phyloP scores from a whole-genome alignment of 2,113 vertebrate genomes.

The Setophaga petechia region DNA sequence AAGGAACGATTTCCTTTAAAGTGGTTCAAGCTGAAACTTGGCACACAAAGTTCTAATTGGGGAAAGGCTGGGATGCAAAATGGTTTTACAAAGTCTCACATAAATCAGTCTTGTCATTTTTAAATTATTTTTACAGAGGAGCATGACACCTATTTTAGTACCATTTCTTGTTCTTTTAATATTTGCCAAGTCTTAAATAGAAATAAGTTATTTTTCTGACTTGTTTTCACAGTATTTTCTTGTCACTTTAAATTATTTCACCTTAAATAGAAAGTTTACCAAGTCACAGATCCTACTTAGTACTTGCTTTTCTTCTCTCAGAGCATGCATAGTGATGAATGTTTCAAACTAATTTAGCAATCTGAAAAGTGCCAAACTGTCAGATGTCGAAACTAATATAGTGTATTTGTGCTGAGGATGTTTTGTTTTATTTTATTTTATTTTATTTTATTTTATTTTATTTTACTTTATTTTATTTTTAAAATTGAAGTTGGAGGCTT shows the following conservation, averaged over 20 bases:
- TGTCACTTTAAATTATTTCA: slow-evolving; percentile 22
- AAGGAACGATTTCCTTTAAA: background rate
- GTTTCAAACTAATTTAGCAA: slow-evolving; percentile 4
- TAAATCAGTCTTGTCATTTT: slow-evolving; percentile 9
- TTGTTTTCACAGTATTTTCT: slow-evolving; percentile 36
- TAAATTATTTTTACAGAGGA: slow-evolving; percentile 13
- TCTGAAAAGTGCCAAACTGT: background rate
- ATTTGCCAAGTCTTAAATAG: background rate
- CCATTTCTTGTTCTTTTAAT: background rate
- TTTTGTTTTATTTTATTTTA: background rate
- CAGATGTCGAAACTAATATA: background rate
- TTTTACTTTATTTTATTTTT: background rate
- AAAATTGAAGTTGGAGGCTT: slow-evolving; percentile 7
- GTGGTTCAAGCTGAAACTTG: background rate
- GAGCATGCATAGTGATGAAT: background rate
- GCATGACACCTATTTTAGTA: background rate
- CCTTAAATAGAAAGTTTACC: slow-evolving; percentile 46
- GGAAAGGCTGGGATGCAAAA: background rate
- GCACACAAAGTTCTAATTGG: background rate
- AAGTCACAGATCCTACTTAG: background rate
- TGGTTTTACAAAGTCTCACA: background rate
- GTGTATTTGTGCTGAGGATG: background rate
- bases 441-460: background rate
- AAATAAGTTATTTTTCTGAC: slow-evolving; percentile 1
- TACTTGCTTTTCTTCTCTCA: slow-evolving; percentile 8